phyloP scores from a whole-genome alignment of 2,113 vertebrate species.

The Lasiurus borealis region DNA sequence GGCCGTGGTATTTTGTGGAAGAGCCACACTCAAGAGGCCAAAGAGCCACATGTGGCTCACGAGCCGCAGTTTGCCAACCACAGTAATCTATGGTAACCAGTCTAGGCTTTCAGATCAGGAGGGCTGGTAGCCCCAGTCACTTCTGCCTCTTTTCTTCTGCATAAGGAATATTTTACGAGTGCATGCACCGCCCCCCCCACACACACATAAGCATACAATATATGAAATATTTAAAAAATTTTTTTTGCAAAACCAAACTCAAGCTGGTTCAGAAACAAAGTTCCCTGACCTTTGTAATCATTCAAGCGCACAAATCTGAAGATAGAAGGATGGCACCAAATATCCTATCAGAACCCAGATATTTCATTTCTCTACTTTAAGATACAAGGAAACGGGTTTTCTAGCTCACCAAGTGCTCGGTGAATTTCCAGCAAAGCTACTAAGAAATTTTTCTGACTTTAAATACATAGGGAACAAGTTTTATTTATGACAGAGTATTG shows the following conservation, averaged over 20 bases:
- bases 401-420: neutral
- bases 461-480: neutral
- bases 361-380: neutral
- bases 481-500: neutral
- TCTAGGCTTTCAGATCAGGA: slow-evolving; percentile 8
- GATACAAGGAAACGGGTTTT: slow-evolving; percentile 3
- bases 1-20: no score
- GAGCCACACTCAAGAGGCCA: no score
- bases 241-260: slow-evolving; percentile 38
- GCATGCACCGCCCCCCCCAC: no score
- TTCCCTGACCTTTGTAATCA: neutral
- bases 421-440: slow-evolving; percentile 17
- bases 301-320: slow-evolving; percentile 14
- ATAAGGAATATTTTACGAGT: neutral
- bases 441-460: neutral
- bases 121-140: neutral
- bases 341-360: neutral
- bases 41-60: no score
- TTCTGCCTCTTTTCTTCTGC: neutral
- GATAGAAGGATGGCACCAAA: neutral
- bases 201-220: no score
- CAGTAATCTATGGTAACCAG: neutral
- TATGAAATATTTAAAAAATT: no score
- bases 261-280: neutral
- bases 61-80: no score